phyloP scores from a whole-genome alignment of 2,113 vertebrate species.

The Grammomys surdaster region DNA sequence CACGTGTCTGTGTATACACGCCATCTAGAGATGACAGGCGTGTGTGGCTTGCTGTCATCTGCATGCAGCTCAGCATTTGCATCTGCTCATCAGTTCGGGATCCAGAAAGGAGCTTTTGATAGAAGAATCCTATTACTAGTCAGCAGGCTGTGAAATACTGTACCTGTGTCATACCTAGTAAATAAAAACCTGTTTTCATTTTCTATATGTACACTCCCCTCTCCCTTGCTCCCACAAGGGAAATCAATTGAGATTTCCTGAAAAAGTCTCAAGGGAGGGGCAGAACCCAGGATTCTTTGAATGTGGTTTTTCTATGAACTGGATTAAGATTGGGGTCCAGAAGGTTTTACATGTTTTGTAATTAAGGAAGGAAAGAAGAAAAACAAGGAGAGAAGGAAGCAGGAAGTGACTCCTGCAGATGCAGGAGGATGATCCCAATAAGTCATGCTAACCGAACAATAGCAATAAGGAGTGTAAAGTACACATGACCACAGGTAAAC shows the following conservation, averaged over 20 bases:
- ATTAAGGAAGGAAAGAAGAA: slow-evolving; percentile 24
- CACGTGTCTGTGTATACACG: background rate
- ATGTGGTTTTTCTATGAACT: slow-evolving; percentile 61
- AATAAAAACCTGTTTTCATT: slow-evolving; percentile 61
- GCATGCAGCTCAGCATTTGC: slow-evolving; percentile 71
- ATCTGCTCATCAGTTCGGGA: slow-evolving; percentile 75
- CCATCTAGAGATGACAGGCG: background rate
- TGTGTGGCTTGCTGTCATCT: slow-evolving; percentile 43
- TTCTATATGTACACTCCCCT: background rate
- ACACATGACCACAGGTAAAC: background rate
- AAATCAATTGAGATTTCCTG: slow-evolving; percentile 74
- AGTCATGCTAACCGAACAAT: background rate
- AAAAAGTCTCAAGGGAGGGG: background rate
- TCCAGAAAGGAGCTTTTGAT: slow-evolving; percentile 74
- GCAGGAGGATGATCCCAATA: background rate
- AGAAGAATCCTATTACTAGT: slow-evolving; percentile 81
- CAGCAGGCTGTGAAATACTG: slow-evolving; percentile 82
- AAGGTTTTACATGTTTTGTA: slow-evolving; percentile 61
- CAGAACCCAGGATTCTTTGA: slow-evolving; percentile 3
- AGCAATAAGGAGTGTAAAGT: background rate
- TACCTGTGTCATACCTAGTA: slow-evolving; percentile 68
- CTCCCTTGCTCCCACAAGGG: slow-evolving; percentile 45
- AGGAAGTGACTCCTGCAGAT: background rate
- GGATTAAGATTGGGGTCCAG: slow-evolving; percentile 46
- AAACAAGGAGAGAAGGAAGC: background rate